Percentiles rank a stretch among this genome's conserved stretches.
Evolutionary conservation across 2,113 vertebrate species (phyloP).

Genomic region (Austrofundulus limnaeus): DNA sequence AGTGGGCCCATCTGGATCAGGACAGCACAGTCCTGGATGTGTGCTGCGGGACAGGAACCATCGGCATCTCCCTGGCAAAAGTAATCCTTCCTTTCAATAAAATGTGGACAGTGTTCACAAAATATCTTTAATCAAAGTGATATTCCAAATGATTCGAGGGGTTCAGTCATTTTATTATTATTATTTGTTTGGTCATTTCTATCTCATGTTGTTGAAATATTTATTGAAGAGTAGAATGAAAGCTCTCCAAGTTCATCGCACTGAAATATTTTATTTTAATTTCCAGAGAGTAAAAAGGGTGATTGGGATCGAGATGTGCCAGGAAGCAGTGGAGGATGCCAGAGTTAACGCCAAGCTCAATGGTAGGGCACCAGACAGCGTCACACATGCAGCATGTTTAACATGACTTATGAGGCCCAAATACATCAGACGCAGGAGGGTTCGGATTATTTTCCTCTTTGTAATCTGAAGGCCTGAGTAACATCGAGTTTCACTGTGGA

Average conservation of each 20-base stretch:
- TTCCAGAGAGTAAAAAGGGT: constrained; percentile 91
- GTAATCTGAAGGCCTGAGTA: constrained; percentile 82
- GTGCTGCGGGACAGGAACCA: constrained; percentile 96
- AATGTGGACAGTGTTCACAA: background rate
- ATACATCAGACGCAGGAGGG: background rate
- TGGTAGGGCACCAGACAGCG: constrained; percentile 67
- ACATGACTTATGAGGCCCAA: background rate
- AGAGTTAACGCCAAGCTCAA: constrained; percentile 88
- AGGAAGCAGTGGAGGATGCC: constrained; percentile 93
- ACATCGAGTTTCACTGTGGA: constrained; percentile 91
- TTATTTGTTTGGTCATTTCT: no score
- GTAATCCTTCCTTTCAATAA: constrained; percentile 48
- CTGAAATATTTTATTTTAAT: background rate
- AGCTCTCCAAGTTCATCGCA: no score
- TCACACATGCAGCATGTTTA: no score
- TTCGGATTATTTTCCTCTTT: background rate
- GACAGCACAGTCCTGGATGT: constrained; percentile 89
- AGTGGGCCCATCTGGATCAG: constrained; percentile 87
- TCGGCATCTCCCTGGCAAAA: constrained; percentile 93
- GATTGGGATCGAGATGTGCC: constrained; percentile 92
- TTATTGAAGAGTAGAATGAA: no score
- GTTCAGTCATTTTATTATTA: no score
- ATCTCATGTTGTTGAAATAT: no score
- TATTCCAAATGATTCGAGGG: no score
- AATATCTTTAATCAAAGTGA: no score